Evolutionary conservation across 2,113 vertebrate species (phyloP).

Genomic region (Micromys minutus): DNA sequence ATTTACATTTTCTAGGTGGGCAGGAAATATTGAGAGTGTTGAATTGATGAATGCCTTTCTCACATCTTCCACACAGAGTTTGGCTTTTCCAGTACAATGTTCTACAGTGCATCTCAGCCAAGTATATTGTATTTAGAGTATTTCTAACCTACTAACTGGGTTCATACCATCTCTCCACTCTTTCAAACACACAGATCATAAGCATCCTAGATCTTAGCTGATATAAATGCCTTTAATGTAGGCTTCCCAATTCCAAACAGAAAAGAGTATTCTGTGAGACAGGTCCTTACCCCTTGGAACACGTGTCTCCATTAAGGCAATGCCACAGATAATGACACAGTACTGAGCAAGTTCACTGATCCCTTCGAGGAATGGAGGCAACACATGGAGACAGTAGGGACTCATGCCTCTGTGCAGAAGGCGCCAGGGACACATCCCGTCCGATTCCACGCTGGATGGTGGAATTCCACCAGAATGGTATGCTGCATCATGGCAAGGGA

Average conservation of each 20-base stretch:
- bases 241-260: background rate
- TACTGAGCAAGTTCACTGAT: background rate
- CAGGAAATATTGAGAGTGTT: background rate
- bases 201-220: background rate
- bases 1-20: slow-evolving; percentile 29
- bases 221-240: background rate
- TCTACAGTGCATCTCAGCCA: background rate
- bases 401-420: background rate
- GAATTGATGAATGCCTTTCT: background rate
- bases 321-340: background rate
- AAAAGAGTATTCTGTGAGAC: background rate
- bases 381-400: background rate
- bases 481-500: background rate
- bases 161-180: background rate
- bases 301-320: background rate
- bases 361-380: background rate
- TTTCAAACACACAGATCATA: slow-evolving; percentile 32
- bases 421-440: background rate
- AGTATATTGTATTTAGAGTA: background rate
- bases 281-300: background rate
- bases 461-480: background rate
- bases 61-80: slow-evolving; percentile 14
- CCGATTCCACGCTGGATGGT: background rate
- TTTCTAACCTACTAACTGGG: rapidly evolving
- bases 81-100: background rate